Conservation (phyloP, 2,888 invertebrate species). For the Tipula lateralis region DNA sequence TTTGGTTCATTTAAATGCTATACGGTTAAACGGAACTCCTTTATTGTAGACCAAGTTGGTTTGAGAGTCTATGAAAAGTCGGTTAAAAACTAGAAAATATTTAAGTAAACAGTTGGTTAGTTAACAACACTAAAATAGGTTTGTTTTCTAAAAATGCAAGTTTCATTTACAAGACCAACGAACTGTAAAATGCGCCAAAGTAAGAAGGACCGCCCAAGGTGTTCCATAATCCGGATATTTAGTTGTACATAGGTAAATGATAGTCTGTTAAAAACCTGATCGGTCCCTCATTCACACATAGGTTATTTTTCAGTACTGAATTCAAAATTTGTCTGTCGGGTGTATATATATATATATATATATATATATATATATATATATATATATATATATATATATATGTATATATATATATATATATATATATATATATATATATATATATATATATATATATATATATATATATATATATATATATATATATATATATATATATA, state of each 20-base stretch:
- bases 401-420: no score
- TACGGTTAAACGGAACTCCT: not conserved
- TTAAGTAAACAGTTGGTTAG: not conserved
- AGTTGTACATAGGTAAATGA: not conserved
- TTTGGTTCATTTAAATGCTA: not conserved
- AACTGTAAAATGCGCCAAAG: no score
- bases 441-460: no score
- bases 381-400: no score
- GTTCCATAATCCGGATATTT: not conserved
- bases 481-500: no score
- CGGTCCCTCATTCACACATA: not conserved
- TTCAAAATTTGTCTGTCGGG: slow-evolving; percentile 39
- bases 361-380: no score
- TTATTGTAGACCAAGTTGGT: not conserved
- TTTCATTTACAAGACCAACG: no score
- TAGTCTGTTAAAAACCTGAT: not conserved
- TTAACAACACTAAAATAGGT: not conserved
- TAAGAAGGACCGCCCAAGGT: not conserved
- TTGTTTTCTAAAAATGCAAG: no score
- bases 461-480: no score
- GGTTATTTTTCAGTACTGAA: not conserved
- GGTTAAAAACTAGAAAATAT: not conserved
- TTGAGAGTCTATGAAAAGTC: not conserved
- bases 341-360: no score
- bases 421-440: no score